Percentiles rank a stretch among this genome's conserved stretches.
Evolutionary conservation across 1,140 invertebrate genomes (phyloP).

Genomic region (Schmidtea mediterranea): DNA sequence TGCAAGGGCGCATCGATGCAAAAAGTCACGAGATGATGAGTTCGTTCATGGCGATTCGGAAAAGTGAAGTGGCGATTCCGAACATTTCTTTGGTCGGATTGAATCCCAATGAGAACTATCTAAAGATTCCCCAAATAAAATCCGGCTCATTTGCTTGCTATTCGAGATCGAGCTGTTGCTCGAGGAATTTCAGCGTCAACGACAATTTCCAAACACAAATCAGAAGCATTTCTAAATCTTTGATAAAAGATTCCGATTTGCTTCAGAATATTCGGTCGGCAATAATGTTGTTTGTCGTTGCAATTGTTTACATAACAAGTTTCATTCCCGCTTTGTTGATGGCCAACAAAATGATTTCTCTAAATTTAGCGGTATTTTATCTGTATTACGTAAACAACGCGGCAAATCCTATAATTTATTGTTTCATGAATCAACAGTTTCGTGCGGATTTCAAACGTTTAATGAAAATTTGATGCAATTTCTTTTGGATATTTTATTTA

Average conservation of each 20-base stretch:
- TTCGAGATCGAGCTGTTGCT: background rate
- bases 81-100: background rate
- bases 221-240: background rate
- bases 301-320: background rate
- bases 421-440: slow-evolving; percentile 1
- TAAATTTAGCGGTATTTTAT: slow-evolving; percentile 1
- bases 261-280: background rate
- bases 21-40: too few relatives aligned
- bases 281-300: background rate
- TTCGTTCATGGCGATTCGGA: too few relatives aligned
- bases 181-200: background rate
- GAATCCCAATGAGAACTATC: background rate
- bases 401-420: slow-evolving; percentile 1
- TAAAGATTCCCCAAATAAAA: background rate
- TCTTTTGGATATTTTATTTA: too few relatives aligned
- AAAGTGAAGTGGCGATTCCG: too few relatives aligned
- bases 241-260: background rate
- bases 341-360: background rate
- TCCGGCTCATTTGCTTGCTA: background rate
- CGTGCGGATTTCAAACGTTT: background rate
- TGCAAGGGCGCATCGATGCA: too few relatives aligned
- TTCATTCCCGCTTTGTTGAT: background rate
- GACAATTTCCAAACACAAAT: background rate
- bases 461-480: too few relatives aligned
- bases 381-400: slow-evolving; percentile 3